Evolutionary conservation across 2,113 vertebrate species (phyloP).

Genomic region (Bos taurus): ARS-UCD2.0 NC_037330.1:26494501-26495000

Average conservation of each 20-base stretch:
- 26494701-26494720: background rate
- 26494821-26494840: background rate
- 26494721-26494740: background rate
- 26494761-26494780: background rate
- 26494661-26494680: accelerated
- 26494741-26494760: background rate
- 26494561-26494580: background rate
- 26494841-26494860: background rate
- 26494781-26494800: background rate
- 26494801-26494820: background rate
- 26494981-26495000: background rate
- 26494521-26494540: accelerated
- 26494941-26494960: background rate
- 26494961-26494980: background rate
- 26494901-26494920: background rate
- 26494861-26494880: background rate
- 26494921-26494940: background rate
- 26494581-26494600: accelerated
- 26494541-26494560: background rate
- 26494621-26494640: background rate
- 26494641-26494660: background rate
- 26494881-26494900: background rate
- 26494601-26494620: accelerated
- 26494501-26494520: background rate
- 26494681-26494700: accelerated